These are phyloP conservation scores for Micrasema minimum DNA, from an alignment of 1,140 invertebrate species.

Conservation along the genomic window DNA sequence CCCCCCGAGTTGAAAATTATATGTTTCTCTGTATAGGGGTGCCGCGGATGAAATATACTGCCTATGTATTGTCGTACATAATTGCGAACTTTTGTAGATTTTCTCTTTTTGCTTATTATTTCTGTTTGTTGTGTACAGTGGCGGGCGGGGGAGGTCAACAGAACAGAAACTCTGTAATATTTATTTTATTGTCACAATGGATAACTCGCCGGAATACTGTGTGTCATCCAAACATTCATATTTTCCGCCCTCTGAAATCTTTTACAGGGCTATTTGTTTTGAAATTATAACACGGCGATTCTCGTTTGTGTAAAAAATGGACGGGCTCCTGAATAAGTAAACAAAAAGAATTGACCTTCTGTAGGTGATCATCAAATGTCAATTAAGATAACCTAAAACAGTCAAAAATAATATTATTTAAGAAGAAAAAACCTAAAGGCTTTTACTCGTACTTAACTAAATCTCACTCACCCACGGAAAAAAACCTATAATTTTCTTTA, in stretches of 20 bases:
- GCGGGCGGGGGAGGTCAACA: slow-evolving; percentile 15
- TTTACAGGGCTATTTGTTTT: not conserved
- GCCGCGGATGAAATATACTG: slow-evolving; percentile 51
- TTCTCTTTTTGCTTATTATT: slow-evolving; percentile 54
- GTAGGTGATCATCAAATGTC: too few relatives aligned
- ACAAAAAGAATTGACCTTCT: too few relatives aligned
- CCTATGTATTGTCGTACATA: slow-evolving; percentile 54
- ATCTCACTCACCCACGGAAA: too few relatives aligned
- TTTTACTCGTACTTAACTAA: too few relatives aligned
- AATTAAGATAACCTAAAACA: too few relatives aligned
- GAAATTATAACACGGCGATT: too few relatives aligned
- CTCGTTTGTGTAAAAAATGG: too few relatives aligned
- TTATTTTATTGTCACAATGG: slow-evolving; percentile 34
- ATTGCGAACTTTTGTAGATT: slow-evolving; percentile 54
- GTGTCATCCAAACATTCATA: not conserved
- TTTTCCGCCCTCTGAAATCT: not conserved
- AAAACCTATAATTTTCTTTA: too few relatives aligned
- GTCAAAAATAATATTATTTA: too few relatives aligned
- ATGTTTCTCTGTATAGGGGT: slow-evolving; percentile 48
- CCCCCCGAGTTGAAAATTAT: slow-evolving; percentile 51
- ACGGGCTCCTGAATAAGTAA: too few relatives aligned
- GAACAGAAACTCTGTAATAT: slow-evolving; percentile 13
- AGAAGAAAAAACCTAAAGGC: too few relatives aligned
- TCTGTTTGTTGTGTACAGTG: slow-evolving; percentile 51
- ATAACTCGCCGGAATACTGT: slow-evolving; percentile 18